Evolutionary conservation across 2,888 invertebrate genomes (phyloP), one percentile per base, ranked within the genome.

Genomic region (Brassicogethes aeneus): DNA sequence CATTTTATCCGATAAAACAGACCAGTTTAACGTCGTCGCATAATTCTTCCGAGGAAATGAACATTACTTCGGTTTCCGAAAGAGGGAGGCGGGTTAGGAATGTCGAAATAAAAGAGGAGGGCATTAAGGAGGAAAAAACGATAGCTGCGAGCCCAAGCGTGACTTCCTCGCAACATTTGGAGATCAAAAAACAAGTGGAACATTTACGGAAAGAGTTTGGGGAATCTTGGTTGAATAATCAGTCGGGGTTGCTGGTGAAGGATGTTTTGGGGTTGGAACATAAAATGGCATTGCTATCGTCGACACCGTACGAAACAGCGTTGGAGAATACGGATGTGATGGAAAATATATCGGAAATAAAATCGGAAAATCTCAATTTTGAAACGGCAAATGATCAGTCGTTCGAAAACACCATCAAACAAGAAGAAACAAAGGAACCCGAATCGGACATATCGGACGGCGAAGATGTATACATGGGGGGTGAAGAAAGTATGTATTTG

Each of bases 181-280:
- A 75, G 52, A 75, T 74, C 0, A 79, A 77, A 51, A 70, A 71
- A 47, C 72, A 76, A 59, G 73, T 81, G 42, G 71, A 79, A 49
- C 70, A 66, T 15, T 53, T 80, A 13, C 66, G 78, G 10, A 62
- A 73, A 45, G 71, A 72, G 51, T 77, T 73, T 56, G 81, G 80
- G 8, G 72, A 73, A 48, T 70, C 74, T 37, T 82, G 81, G 81
- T 54, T 82, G 17, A 73, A 73, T 42, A 44, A 42, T 16, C 47
- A 56, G 29, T 51, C 52, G 3, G 60, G 58, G 2, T 69, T 72
- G 17, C 58, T 62, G 30, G 70, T 79, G 34, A 73, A 76, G 53
- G 73, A 71, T 53, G 72, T 74, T 17, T 41, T 45, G 14, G 13
- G 10, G 3, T 15, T 35, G 15, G 17, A 35, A 15, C 5, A 14